Evolutionary conservation across 2,797 vertebrate genomes (phyloP).

Genomic region (Ispidina picta): DNA sequence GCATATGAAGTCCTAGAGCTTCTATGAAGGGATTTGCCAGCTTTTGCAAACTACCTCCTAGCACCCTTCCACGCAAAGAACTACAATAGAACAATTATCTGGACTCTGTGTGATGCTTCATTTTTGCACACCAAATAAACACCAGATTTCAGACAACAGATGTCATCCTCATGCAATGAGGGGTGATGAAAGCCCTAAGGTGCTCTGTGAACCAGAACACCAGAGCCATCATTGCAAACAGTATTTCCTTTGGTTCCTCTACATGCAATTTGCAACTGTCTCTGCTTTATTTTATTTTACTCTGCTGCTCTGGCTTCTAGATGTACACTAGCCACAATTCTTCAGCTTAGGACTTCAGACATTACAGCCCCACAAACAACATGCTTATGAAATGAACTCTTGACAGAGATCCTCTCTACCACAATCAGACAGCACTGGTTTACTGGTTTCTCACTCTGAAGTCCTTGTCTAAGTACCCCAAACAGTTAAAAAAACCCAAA

Average conservation of each 20-base stretch:
- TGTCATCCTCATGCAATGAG: background rate
- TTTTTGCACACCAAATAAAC: background rate
- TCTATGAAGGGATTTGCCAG: background rate
- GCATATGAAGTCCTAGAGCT: background rate
- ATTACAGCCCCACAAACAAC: background rate
- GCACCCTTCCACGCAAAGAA: background rate
- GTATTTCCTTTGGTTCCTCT: background rate
- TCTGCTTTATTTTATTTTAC: background rate
- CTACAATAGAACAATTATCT: background rate
- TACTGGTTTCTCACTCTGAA: background rate
- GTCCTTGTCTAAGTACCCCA: background rate
- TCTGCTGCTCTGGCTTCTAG: background rate
- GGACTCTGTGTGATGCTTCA: background rate
- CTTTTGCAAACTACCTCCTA: background rate
- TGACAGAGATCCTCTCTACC: background rate
- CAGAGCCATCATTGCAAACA: background rate
- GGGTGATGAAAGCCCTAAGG: background rate
- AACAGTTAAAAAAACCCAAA: background rate
- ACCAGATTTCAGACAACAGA: background rate
- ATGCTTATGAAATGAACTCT: background rate
- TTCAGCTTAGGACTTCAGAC: background rate
- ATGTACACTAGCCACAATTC: background rate
- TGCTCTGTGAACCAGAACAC: background rate
- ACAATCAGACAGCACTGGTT: background rate
- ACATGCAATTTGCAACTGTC: background rate